Evolutionary conservation across 2,888 invertebrate species (phyloP), one percentile per base, ranked within the genome.

Genomic region (Agelastica alni): DNA sequence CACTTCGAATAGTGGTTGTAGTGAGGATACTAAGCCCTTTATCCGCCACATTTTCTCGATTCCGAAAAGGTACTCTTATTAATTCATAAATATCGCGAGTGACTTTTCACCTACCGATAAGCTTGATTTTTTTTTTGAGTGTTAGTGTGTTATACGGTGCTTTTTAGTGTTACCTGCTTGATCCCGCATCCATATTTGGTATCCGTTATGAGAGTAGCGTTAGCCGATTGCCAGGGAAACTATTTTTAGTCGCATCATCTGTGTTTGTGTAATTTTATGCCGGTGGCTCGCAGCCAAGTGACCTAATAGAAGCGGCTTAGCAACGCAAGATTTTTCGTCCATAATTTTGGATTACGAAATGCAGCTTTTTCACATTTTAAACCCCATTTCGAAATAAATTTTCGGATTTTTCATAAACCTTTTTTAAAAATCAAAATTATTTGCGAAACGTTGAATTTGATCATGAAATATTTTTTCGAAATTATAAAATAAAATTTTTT

Each of bases 1-100:
- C 82, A 83, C 81, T 83, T 46, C 82, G 81, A 81, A 80, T 70
- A 76, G 81, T 80, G 81, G 80, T 81, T 79, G 81, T 81, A 78
- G 79, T 78, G 79, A 78, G 76, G 62, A 78, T 78, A 77, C 78
- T 77, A 77, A 65, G 69, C 67, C 69, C 70, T 63, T n/a, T 66
- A 65, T 65, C 53, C 70, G 68, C 65, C 68, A 71, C 70, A 72
- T 70, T 70, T 45, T 49, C 68, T 72, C 75, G 74, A 75, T 70
- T 70, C 69, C 77, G 76, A 77, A 68, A 75, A 78, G 77, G 78
- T 77, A 77, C 72, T 68, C 51, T 26, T 36, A 53, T 46, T 16
- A 14, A 22, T 12, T 30, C 20, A 14, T 7, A 30, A 43, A 42
- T 4, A 57, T 32, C 65, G 68, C 62, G 64, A 63, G 62, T 60